phyloP scores from a whole-genome alignment of 2,113 vertebrate genomes.

The Psophia crepitans region DNA sequence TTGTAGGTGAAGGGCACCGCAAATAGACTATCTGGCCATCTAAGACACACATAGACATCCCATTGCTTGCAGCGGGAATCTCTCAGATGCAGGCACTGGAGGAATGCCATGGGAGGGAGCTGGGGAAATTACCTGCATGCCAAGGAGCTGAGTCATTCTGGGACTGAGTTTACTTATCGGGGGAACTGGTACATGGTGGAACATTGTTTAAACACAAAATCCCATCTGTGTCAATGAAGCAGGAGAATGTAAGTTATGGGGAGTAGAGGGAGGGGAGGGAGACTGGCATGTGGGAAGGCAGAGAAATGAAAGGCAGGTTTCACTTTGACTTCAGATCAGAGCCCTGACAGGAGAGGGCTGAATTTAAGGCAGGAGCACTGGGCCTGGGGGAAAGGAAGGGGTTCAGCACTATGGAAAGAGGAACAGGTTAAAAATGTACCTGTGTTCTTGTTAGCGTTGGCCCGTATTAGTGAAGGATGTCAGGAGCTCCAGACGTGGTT shows the following conservation, averaged over 20 bases:
- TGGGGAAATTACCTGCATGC: slow-evolving; percentile 44
- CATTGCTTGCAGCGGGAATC: background rate
- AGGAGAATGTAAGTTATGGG: background rate
- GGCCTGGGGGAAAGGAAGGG: background rate
- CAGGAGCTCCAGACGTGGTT: background rate
- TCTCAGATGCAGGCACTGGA: background rate
- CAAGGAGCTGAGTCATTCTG: slow-evolving; percentile 30
- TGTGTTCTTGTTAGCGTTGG: background rate
- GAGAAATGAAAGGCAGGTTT: background rate
- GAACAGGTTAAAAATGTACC: background rate
- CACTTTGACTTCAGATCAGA: background rate
- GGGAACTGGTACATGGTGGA: slow-evolving; percentile 54
- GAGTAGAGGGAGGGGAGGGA: background rate
- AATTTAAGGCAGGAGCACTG: background rate
- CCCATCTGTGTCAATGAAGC: background rate
- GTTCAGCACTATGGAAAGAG: background rate
- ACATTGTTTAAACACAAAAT: slow-evolving; percentile 30
- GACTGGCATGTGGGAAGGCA: background rate
- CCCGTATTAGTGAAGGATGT: too few species aligned
- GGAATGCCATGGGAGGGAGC: slow-evolving; percentile 22
- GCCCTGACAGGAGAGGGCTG: background rate
- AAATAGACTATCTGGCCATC: background rate
- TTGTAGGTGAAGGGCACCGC: background rate
- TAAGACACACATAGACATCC: background rate
- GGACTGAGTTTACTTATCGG: slow-evolving; percentile 14